Evolutionary conservation across 2,113 vertebrate species (phyloP).

Genomic region (Hippocampus zosterae): DNA sequence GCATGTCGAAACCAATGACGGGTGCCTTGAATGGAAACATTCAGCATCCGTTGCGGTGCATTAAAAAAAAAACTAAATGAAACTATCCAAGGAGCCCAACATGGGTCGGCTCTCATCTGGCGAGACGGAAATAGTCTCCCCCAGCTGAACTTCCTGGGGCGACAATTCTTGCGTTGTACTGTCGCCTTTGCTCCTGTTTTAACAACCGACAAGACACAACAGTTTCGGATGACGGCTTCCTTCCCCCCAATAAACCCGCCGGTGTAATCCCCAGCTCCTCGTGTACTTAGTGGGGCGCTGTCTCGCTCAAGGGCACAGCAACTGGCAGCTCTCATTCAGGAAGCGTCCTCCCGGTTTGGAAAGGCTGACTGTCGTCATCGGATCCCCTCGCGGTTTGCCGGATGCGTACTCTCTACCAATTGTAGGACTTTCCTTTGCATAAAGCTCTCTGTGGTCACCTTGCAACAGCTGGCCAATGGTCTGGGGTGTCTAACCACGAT

Average conservation of each 20-base stretch:
- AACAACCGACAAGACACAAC: slow-evolving; percentile 68
- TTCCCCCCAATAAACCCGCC: slow-evolving; percentile 63
- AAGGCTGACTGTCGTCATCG: slow-evolving; percentile 59
- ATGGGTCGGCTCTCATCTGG: slow-evolving; percentile 38
- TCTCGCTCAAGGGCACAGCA: slow-evolving; percentile 71
- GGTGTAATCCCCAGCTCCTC: slow-evolving; percentile 69
- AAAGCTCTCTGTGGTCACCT: slow-evolving; percentile 58
- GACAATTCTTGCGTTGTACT: slow-evolving; percentile 54
- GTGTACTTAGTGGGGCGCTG: slow-evolving; percentile 62
- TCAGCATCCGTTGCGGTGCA: slow-evolving; percentile 22
- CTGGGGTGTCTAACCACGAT: slow-evolving; percentile 51
- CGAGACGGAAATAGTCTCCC: slow-evolving; percentile 53
- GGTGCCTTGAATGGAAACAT: slow-evolving; percentile 22
- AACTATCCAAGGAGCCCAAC: slow-evolving; percentile 44
- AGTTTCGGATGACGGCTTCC: slow-evolving; percentile 70
- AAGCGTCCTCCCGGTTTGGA: slow-evolving; percentile 50
- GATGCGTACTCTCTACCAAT: slow-evolving; percentile 39
- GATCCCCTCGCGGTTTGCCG: slow-evolving; percentile 46
- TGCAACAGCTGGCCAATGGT: slow-evolving; percentile 59
- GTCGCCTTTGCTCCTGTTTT: slow-evolving; percentile 27
- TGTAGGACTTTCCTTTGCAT: slow-evolving; percentile 61
- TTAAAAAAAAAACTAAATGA: slow-evolving; percentile 19
- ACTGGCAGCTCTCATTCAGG: slow-evolving; percentile 55
- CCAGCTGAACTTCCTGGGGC: slow-evolving; percentile 53
- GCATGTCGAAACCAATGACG: not conserved